Percentiles rank a stretch among this genome's conserved stretches.
These are phyloP conservation scores for Chrysoperla carnea DNA, from an alignment of 1,140 invertebrate species.

Conservation along the genomic window DNA sequence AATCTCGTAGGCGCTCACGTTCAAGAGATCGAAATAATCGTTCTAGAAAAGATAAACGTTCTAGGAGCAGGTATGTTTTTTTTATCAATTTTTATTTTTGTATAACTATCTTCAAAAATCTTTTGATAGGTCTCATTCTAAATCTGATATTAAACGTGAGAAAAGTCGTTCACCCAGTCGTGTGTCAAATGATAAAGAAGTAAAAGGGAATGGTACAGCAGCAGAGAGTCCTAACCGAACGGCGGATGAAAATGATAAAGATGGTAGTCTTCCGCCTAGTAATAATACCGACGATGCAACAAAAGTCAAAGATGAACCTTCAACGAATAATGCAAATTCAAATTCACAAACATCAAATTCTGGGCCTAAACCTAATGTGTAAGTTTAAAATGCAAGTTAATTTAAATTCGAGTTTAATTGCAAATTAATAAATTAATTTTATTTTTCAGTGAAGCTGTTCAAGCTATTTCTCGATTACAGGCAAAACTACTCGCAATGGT, in stretches of 20 bases:
- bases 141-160: slow-evolving; percentile 4
- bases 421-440: background rate
- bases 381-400: background rate
- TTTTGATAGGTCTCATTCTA: slow-evolving; percentile 3
- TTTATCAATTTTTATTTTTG: too few species aligned
- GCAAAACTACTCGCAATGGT: slow-evolving; percentile 39
- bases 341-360: background rate
- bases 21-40: slow-evolving; percentile 27
- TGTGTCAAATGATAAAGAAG: background rate
- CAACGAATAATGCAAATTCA: slow-evolving; percentile 23
- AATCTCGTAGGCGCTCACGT: slow-evolving; percentile 28
- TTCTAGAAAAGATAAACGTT: slow-evolving; percentile 20
- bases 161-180: background rate
- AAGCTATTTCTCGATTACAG: slow-evolving; percentile 34
- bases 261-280: background rate
- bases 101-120: too few species aligned
- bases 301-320: slow-evolving; percentile 19
- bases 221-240: background rate
- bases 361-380: slow-evolving; percentile 10
- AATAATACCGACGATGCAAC: too few species aligned
- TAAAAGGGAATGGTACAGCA: background rate
- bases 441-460: slow-evolving; percentile 22
- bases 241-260: background rate
- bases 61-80: slow-evolving; percentile 8
- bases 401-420: too few species aligned